phyloP scores from a whole-genome alignment of 1,140 invertebrate genomes.

The Manduca sexta region DNA sequence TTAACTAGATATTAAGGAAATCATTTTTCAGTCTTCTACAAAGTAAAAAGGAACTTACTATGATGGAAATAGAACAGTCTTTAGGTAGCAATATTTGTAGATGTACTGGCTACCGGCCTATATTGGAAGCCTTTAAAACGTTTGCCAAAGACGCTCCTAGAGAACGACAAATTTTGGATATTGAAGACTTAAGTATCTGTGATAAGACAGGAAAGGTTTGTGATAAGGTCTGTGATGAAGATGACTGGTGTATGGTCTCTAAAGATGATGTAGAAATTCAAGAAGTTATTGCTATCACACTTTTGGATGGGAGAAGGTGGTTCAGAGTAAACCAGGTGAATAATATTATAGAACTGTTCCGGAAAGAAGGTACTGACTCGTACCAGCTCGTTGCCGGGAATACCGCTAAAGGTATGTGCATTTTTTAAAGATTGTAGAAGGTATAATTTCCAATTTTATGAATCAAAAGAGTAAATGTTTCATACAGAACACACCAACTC shows the following conservation, averaged over 20 bases:
- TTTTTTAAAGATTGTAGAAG: too few species aligned
- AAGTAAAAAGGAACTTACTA: constrained; percentile 61
- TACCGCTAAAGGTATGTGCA: constrained; percentile 44
- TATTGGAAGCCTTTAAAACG: constrained; percentile 84
- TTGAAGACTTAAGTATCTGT: constrained; percentile 49
- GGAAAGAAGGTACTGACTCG: constrained; percentile 27
- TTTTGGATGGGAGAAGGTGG: constrained; percentile 48
- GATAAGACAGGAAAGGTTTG: constrained; percentile 43
- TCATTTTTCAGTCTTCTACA: constrained; percentile 44
- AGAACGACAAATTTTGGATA: constrained; percentile 23
- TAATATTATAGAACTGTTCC: constrained; percentile 70
- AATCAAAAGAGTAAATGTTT: background rate
- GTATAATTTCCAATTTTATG: too few species aligned
- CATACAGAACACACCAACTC: background rate
- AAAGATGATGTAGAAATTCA: constrained; percentile 19
- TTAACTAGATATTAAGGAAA: too few species aligned
- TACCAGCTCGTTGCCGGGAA: constrained; percentile 77
- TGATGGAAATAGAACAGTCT: constrained; percentile 78
- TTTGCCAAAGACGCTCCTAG: constrained; percentile 62
- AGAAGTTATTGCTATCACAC: constrained; percentile 2
- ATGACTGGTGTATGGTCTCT: constrained; percentile 27
- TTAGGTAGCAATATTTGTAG: constrained; percentile 85
- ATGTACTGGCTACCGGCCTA: constrained; percentile 87
- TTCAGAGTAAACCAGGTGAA: constrained; percentile 61
- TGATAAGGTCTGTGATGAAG: constrained; percentile 17